phyloP scores from a whole-genome alignment of 2,888 invertebrate genomes.

The Chesias legatella region DNA sequence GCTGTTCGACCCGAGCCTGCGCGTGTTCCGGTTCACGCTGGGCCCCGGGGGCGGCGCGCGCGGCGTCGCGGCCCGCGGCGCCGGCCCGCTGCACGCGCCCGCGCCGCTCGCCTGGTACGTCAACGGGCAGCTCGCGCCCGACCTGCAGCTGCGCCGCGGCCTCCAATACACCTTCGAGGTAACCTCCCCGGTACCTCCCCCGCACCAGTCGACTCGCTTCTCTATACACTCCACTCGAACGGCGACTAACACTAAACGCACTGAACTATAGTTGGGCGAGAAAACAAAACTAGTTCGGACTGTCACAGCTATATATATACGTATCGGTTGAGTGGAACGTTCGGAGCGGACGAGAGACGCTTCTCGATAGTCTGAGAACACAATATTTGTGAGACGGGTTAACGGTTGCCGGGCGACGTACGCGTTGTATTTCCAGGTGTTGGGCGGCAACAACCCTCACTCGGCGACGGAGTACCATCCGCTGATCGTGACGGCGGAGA shows the following conservation, averaged over 20 bases:
- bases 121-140: constrained; percentile 93
- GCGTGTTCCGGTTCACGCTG: constrained; percentile 89
- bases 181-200: too few relatives aligned
- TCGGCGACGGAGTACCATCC: constrained; percentile 92
- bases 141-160: constrained; percentile 92
- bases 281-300: too few relatives aligned
- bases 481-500: constrained; percentile 91
- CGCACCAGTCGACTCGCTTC: too few relatives aligned
- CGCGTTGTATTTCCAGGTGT: constrained; percentile 80
- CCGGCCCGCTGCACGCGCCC: constrained; percentile 77
- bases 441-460: constrained; percentile 74
- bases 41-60: constrained; percentile 91
- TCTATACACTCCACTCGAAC: too few relatives aligned
- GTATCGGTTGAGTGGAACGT: too few relatives aligned
- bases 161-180: constrained; percentile 90
- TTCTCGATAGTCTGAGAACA: too few relatives aligned
- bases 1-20: constrained; percentile 85
- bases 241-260: too few relatives aligned
- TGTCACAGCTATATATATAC: too few relatives aligned
- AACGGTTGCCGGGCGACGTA: too few relatives aligned
- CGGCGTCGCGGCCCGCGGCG: constrained; percentile 81
- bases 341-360: too few relatives aligned
- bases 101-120: constrained; percentile 94
- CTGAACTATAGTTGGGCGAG: too few relatives aligned
- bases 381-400: too few relatives aligned